Percentiles rank a stretch among this genome's conserved stretches.
These are phyloP conservation scores for Ciconia maguari DNA, from an alignment of 2,113 vertebrate genomes.

Conservation along the genomic window DNA sequence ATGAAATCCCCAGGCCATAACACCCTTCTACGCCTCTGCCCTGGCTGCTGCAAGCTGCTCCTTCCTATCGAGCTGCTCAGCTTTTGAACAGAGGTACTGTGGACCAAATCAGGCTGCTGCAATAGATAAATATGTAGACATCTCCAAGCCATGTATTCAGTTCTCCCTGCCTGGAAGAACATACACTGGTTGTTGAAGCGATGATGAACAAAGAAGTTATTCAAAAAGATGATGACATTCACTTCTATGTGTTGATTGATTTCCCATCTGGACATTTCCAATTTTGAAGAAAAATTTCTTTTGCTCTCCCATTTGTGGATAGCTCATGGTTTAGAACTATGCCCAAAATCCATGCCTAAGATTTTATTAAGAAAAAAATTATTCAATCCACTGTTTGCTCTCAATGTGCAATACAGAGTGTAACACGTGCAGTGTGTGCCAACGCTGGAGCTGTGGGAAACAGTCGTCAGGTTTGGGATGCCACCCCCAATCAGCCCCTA, in stretches of 20 bases:
- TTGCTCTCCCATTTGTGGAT: neutral
- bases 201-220: neutral
- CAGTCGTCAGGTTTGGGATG: neutral
- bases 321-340: neutral
- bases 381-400: neutral
- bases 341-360: neutral
- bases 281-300: neutral
- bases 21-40: slow-evolving; percentile 6
- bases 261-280: neutral
- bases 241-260: neutral
- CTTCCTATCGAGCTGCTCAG: neutral
- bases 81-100: neutral
- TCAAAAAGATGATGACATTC: neutral
- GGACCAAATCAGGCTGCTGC: neutral
- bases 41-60: slow-evolving; percentile 43
- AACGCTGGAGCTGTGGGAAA: neutral
- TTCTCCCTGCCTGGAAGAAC: neutral
- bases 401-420: neutral
- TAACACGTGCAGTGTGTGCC: neutral
- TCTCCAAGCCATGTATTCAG: neutral
- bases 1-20: neutral
- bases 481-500: neutral
- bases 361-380: neutral
- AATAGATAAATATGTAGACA: neutral
- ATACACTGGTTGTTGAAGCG: neutral